Evolutionary conservation across 2,113 vertebrate genomes (phyloP), one percentile per base, ranked within the genome.

Genomic region (Tautogolabrus adspersus): DNA sequence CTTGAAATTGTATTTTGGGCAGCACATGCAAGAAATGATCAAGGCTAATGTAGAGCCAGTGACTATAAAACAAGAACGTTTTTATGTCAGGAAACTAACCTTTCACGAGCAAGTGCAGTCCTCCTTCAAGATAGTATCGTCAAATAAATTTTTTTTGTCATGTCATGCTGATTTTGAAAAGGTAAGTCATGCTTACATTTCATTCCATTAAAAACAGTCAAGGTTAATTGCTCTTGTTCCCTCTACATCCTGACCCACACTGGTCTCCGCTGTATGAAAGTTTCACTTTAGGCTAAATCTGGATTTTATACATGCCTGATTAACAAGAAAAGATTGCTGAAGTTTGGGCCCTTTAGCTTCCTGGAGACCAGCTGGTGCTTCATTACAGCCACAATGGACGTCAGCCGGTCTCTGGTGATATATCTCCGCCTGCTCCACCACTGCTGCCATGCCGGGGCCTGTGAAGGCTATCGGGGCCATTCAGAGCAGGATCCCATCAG

Each of bases 381-480:
- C 66, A 79, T 83, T 77, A 37, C 42, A 52, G 47, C 40, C 67
- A 77, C 82, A 82, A 74, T 69, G 67, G 73, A 66, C 57, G 81
- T 72, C 40, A 57, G 73, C 37, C 49, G 38, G 40, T 15, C 69
- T 68, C 72, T 44, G 5, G 75, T 92, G 87, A 93, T 89, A 84
- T 88, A 92, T 91, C 61, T 70, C 73, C 15, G 5, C 75, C 71
- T 52, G 74, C 56, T 72, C 44, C 61, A 64, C 75, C 61, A 38
- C 66, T 15, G 68, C 37, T 72, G 86, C 77, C 87, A 80, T 68
- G 78, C 82, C 58, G 79, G 30, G 64, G 60, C 68, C 68, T 40
- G 49, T 87, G 90, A 93, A 93, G 93, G 93, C 91, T 93, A 92
- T 89, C 86, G 51, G 85, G 66, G 75, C 89, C 86, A 88, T 93